These are phyloP conservation scores for Scomber colias DNA, from an alignment of 2,113 vertebrate genomes.

Conservation along the genomic window DNA sequence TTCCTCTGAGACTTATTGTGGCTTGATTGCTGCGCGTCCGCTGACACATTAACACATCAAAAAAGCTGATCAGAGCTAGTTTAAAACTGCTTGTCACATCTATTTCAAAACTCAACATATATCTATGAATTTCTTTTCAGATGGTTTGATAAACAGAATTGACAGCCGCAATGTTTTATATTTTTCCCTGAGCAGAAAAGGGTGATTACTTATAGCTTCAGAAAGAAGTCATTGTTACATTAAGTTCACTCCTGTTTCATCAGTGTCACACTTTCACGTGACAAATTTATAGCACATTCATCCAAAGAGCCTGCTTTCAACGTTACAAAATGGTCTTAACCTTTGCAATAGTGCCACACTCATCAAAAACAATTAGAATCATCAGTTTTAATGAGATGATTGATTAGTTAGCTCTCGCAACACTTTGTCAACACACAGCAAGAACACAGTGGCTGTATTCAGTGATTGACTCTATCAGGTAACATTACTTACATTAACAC, in stretches of 20 bases:
- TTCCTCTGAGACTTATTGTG: constrained; percentile 65
- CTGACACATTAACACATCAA: constrained; percentile 75
- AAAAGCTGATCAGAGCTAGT: constrained; percentile 71
- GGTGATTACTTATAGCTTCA: constrained; percentile 3
- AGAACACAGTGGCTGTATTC: constrained; percentile 35
- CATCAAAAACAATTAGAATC: constrained; percentile 79
- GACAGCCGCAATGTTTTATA: constrained; percentile 38
- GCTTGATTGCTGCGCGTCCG: constrained; percentile 62
- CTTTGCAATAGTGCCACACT: constrained; percentile 64
- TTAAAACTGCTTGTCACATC: constrained; percentile 50
- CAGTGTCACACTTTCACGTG: constrained; percentile 36
- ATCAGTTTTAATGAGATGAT: constrained; percentile 71
- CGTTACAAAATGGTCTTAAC: constrained; percentile 57
- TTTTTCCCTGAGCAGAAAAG: constrained; percentile 4
- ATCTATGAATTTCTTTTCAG: constrained; percentile 53
- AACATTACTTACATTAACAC: constrained; percentile 66
- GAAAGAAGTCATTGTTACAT: constrained; percentile 25
- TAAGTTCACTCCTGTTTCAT: constrained; percentile 40
- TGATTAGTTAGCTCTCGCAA: constrained; percentile 63
- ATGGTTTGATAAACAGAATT: constrained; percentile 33
- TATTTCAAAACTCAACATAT: constrained; percentile 48
- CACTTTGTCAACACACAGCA: constrained; percentile 61
- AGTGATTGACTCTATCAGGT: constrained; percentile 71
- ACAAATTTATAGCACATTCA: constrained; percentile 43
- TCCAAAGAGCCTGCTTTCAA: constrained; percentile 30